A percentile compares a stretch with the other conserved stretches of the same genome.
phyloP scores from a whole-genome alignment of 2,888 invertebrate genomes.

The Noctua pronuba region DNA sequence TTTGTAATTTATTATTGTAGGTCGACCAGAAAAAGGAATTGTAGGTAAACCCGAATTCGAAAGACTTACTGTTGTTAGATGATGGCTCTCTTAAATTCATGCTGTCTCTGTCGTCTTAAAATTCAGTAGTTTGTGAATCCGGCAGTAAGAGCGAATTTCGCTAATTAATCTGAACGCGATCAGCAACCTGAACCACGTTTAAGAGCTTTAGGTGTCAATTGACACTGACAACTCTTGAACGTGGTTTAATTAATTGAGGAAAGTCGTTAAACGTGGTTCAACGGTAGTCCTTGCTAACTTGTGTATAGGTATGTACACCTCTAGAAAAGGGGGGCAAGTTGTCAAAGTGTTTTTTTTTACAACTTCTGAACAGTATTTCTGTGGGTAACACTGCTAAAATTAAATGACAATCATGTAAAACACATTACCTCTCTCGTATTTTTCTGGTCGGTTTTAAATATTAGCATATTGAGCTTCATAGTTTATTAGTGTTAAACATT shows the following conservation, averaged over 20 bases:
- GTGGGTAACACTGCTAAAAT: neutral
- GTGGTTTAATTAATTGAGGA: neutral
- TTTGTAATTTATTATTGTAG: slow-evolving; percentile 43
- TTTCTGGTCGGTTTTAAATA: slow-evolving; percentile 57
- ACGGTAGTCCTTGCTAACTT: neutral
- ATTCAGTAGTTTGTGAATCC: neutral
- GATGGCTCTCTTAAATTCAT: neutral
- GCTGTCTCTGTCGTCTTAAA: neutral
- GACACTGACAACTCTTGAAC: neutral
- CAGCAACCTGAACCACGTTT: neutral
- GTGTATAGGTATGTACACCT: neutral
- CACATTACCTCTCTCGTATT: neutral
- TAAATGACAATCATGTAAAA: neutral
- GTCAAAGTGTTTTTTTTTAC: neutral
- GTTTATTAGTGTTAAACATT: slow-evolving; percentile 72
- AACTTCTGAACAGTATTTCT: neutral
- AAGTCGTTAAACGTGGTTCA: neutral
- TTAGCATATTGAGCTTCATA: slow-evolving; percentile 74
- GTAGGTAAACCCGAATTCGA: neutral
- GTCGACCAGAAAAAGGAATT: slow-evolving; percentile 35
- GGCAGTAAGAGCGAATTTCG: neutral
- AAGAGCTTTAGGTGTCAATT: neutral
- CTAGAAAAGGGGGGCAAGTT: neutral
- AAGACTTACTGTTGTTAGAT: neutral
- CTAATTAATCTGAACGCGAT: neutral